Evolutionary conservation across 2,888 invertebrate genomes (phyloP).

Genomic region (Graphium colonna): DNA sequence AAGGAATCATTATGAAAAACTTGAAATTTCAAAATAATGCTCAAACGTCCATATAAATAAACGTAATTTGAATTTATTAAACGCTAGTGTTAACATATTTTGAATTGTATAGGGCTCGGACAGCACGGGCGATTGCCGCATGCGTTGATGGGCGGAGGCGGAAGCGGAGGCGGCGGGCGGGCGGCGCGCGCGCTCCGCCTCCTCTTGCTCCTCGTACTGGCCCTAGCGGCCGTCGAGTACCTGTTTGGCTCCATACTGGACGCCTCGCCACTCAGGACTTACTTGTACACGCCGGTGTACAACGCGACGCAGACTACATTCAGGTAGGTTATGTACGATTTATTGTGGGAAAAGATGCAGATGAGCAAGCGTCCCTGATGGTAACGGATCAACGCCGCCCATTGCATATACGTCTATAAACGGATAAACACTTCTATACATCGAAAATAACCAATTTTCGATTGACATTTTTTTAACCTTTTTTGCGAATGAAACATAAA

Average conservation of each 20-base stretch:
- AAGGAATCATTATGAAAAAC: too few species aligned
- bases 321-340: conserved; percentile 38
- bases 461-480: too few species aligned
- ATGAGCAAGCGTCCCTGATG: neutral
- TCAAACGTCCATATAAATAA: too few species aligned
- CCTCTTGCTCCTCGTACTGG: conserved; percentile 78
- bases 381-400: too few species aligned
- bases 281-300: conserved; percentile 68
- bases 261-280: conserved; percentile 68
- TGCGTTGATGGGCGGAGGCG: conserved; percentile 68
- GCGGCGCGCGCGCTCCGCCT: conserved; percentile 73
- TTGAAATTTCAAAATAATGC: too few species aligned
- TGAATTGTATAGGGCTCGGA: conserved; percentile 49
- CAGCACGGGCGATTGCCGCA: conserved; percentile 43
- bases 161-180: conserved; percentile 66
- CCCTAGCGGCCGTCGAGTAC: conserved; percentile 85
- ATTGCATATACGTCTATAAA: too few species aligned
- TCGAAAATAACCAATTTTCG: too few species aligned
- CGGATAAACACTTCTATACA: too few species aligned
- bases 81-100: too few species aligned
- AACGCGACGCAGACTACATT: conserved; percentile 63
- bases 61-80: too few species aligned
- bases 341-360: neutral
- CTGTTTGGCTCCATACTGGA: conserved; percentile 84
- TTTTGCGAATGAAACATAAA: too few species aligned